Evolutionary conservation across 2,797 vertebrate species (phyloP), one percentile per base, ranked within the genome.

Genomic region (Australoheros facetus): DNA sequence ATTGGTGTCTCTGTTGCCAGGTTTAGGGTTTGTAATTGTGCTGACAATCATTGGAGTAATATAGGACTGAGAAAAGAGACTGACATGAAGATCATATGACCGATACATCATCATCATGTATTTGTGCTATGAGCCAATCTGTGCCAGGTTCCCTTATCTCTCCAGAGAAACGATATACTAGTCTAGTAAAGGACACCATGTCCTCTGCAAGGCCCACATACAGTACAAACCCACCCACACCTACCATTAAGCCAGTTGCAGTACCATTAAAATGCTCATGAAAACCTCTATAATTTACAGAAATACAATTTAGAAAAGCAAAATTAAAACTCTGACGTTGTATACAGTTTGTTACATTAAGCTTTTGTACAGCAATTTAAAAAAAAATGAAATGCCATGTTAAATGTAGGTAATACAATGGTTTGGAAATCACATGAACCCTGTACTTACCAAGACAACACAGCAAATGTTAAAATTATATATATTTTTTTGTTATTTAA

Each of bases 161-260:
- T 88, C 88, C 73, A 80, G 88, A 88, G 91, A 83, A 79, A 56
- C 23, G 26, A 80, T 75, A 78, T 56, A 75, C 73, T 59, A 74
- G 51, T 77, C 83, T 75, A 60, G 78, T 89, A 85, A 93, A 94
- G 89, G 87, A 93, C 90, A 81, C 73, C 1, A 70, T 71, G 87
- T 85, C 87, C 85, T 73, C 73, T 85, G 28, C 78, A 64, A 66
- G 6, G 37, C 48, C 71, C 82, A 85, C 69, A 79, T 32, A 86
- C 59, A 80, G 77, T 16, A 53, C 10, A 45, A 59, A 81, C 53
- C 58, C 57, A 73, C 53, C 21, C 54, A 79, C 64, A 75, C 45
- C 72, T 28, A 26, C 10, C 30, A 78, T 23, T 37, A 17, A 48
- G 39, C 39, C 17, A 5, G 64, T 17, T 30, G 75, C 34, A 16